phyloP scores from a whole-genome alignment of 2,113 vertebrate species.

The Scatophagus argus region DNA sequence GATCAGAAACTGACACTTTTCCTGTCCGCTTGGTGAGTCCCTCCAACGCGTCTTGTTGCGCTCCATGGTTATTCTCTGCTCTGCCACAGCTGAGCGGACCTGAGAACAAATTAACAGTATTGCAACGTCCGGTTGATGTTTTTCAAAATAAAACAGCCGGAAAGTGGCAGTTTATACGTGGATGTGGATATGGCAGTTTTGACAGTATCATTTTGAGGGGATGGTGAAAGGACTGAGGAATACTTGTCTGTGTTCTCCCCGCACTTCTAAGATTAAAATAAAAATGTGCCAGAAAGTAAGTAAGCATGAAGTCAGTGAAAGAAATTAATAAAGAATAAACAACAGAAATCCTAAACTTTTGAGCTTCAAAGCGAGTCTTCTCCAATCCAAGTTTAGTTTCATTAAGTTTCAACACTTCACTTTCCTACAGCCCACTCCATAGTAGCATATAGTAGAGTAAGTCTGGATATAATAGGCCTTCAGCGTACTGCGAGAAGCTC shows the following conservation, averaged over 20 bases:
- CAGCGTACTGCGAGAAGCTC: not conserved
- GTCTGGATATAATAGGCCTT: not conserved
- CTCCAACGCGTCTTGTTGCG: constrained; percentile 72
- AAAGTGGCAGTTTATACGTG: not conserved
- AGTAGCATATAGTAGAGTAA: not conserved
- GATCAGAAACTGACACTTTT: constrained; percentile 30
- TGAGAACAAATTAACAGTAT: not conserved
- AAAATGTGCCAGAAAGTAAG: not conserved
- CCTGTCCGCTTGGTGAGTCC: constrained; percentile 45
- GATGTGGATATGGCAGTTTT: not conserved
- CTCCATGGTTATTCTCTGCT: constrained; percentile 73
- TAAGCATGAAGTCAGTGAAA: not conserved
- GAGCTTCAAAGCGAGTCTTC: no score
- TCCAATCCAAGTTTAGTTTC: no score
- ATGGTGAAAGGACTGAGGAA: not conserved
- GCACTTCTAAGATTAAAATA: not conserved
- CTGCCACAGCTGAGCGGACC: constrained; percentile 54
- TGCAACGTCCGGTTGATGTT: constrained; percentile 27
- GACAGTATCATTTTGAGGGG: not conserved
- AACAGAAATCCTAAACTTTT: no score
- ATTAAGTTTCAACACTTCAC: no score
- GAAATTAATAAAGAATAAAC: not conserved
- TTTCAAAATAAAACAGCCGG: constrained; percentile 58
- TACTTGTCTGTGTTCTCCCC: not conserved
- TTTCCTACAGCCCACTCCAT: no score